A percentile compares a stretch with the other conserved stretches of the same genome.
These are phyloP conservation scores for Sitobion miscanthi DNA, from an alignment of 1,140 invertebrate genomes.

Conservation along the genomic window DNA sequence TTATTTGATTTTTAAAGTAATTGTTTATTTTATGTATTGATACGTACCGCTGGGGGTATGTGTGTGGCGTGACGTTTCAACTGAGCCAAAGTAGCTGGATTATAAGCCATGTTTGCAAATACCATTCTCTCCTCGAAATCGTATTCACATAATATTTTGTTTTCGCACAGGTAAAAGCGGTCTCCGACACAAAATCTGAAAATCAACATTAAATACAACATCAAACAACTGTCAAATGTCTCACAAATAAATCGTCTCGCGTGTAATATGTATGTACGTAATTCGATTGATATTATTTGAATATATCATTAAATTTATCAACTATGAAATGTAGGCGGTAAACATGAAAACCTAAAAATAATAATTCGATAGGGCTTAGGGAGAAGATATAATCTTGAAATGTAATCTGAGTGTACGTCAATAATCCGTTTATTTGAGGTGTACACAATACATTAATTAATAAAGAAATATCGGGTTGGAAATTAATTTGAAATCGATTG, in stretches of 20 bases:
- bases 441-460: neutral
- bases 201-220: slow-evolving; percentile 59
- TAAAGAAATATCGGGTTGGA: neutral
- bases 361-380: neutral
- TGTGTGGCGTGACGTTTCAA: slow-evolving; percentile 85
- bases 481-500: neutral
- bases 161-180: slow-evolving; percentile 89
- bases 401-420: neutral
- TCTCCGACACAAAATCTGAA: slow-evolving; percentile 93
- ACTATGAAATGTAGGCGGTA: neutral
- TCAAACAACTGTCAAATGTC: neutral
- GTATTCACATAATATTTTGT: slow-evolving; percentile 92
- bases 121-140: slow-evolving; percentile 91
- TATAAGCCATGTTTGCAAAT: slow-evolving; percentile 90
- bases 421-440: neutral
- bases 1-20: neutral
- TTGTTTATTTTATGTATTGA: neutral
- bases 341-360: neutral
- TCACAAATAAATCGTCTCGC: neutral
- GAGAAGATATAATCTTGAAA: neutral
- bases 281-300: neutral
- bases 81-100: slow-evolving; percentile 84
- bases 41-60: slow-evolving; percentile 63
- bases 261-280: neutral
- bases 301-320: neutral